These are phyloP conservation scores for Conopomorpha cramerella DNA, from an alignment of 1,140 invertebrate genomes.

Conservation along the genomic window DNA sequence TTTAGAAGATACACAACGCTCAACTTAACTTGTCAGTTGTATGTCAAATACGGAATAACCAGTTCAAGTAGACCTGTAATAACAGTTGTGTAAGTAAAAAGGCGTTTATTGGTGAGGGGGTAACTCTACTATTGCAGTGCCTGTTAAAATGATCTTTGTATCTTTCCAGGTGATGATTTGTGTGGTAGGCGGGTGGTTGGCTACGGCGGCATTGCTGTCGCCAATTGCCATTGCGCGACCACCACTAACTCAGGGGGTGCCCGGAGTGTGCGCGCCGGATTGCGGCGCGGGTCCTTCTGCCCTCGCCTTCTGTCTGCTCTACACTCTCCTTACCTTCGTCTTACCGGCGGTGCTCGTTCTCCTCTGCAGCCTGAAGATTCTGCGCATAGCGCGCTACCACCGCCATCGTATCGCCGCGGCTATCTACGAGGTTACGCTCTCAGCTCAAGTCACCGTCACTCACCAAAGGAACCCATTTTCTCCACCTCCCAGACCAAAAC, in stretches of 20 bases:
- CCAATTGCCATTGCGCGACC: slow-evolving; percentile 60
- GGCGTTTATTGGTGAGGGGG: no score
- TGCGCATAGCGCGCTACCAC: slow-evolving; percentile 81
- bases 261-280: slow-evolving; percentile 69
- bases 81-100: no score
- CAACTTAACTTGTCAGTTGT: no score
- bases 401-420: slow-evolving; percentile 81
- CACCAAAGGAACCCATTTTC: slow-evolving; percentile 78
- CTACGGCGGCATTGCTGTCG: slow-evolving; percentile 53
- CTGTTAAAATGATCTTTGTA: neutral
- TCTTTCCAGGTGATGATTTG: slow-evolving; percentile 55
- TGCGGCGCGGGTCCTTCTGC: slow-evolving; percentile 64
- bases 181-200: slow-evolving; percentile 57
- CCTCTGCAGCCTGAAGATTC: slow-evolving; percentile 74
- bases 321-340: slow-evolving; percentile 67
- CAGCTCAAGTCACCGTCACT: slow-evolving; percentile 81
- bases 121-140: neutral
- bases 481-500: slow-evolving; percentile 63
- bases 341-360: slow-evolving; percentile 72
- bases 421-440: slow-evolving; percentile 82
- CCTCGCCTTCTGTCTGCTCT: slow-evolving; percentile 66
- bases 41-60: no score
- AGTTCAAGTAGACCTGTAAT: no score
- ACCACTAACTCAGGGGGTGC: slow-evolving; percentile 57
- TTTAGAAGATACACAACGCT: no score